Base-by-base conservation (phyloP, 92 coral and sea anemone genomes). In the Epizoanthus illoricatus region DNA sequence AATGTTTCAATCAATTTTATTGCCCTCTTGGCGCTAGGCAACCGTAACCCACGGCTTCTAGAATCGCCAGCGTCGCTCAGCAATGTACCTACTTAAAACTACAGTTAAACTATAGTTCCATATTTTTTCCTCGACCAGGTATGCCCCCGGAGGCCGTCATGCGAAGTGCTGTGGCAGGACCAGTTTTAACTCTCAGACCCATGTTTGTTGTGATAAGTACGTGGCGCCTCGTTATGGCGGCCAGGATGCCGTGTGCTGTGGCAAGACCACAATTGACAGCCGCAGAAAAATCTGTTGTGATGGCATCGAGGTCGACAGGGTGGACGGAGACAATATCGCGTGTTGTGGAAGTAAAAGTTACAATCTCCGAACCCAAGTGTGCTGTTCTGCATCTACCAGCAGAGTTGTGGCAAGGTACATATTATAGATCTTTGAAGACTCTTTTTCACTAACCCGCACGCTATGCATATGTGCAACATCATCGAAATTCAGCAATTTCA, bases 131-230 rank as follows among this genome's bases (percentile, higher is more conserved):
- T 52, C 56, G 10, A 11, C 56, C 33, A 68, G 85, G 69, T 81
- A 81, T 41, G 68, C 75, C 3, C 65, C 85, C 9, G 85, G 85
- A 4, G 86, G 86, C 24, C 79, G 80, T 15, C 43, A 58, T 45
- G 89, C 84, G 4, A 39, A 60, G 69, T 85, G 88, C 69, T 85
- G 88, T 20, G 88, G 85, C 4, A 79, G 57, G 23, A 41, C 60
- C 17, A 69, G 84, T 6, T 85, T 66, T 52, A 75, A 85, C 24
- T 58, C 61, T 28, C 75, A 79, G 56, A 85, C 88, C 28, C 60
- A 69, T 6, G 80, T 69, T 16, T 85, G 88, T 49, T 85, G 88
- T 69, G 73, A 72, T 54, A 36, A 15, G 16, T 5, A 42, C 2
- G 78, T 80, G 39, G 84, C 72, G 55, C 73, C 75, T 64, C 78